Conservation (phyloP, 2,113 vertebrate species). For the Ia io region DNA sequence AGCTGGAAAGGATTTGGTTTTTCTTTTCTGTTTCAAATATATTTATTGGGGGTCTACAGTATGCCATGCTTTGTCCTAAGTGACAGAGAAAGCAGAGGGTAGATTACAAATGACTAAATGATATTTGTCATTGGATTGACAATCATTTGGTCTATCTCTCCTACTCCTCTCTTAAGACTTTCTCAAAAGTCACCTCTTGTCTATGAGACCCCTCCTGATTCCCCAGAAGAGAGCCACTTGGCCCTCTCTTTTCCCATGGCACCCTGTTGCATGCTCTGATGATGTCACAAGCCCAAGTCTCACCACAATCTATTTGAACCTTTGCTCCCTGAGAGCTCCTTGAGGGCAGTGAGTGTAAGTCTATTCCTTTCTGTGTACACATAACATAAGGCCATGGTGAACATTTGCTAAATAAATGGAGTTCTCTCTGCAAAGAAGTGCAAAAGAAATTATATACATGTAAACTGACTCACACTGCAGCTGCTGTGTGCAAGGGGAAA, state of each 20-base stretch:
- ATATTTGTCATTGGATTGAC: background rate
- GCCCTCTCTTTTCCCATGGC: background rate
- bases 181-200: background rate
- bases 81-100: background rate
- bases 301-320: background rate
- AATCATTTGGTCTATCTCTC: background rate
- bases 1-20: background rate
- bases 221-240: background rate
- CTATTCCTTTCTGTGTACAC: background rate
- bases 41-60: background rate
- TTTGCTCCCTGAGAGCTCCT: background rate
- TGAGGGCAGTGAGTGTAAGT: background rate
- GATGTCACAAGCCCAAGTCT: background rate
- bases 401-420: constrained; percentile 12
- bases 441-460: background rate
- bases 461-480: constrained; percentile 12
- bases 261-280: accelerated
- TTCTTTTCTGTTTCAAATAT: background rate
- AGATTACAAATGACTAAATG: background rate
- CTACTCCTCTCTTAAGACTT: background rate
- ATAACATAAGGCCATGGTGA: background rate
- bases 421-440: background rate
- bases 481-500: constrained; percentile 1
- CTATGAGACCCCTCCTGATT: background rate
- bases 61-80: background rate